Conservation (phyloP, 2,113 vertebrate species). For the Collichthys lucidus region DNA sequence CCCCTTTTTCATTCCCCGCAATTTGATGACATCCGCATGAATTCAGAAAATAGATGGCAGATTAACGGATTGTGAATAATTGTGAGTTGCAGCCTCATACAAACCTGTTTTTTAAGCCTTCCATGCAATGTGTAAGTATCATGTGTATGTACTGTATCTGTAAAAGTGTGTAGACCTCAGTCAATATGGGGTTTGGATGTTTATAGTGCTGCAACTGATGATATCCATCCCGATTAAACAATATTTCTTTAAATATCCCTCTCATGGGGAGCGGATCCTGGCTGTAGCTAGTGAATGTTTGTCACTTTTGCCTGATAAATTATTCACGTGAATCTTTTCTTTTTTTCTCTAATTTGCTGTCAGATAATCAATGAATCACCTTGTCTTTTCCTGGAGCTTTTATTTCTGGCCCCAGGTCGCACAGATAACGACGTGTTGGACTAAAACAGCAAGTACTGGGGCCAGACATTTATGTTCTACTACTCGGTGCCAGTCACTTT, state of each 20-base stretch:
- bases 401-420: neutral
- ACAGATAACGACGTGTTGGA: neutral
- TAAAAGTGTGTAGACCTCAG: too few relatives aligned
- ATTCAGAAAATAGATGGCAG: too few relatives aligned
- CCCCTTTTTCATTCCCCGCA: too few relatives aligned
- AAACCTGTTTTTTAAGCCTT: neutral
- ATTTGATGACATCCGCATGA: too few relatives aligned
- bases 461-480: neutral
- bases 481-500: slow-evolving; percentile 13
- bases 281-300: neutral
- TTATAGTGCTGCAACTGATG: neutral
- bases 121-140: neutral
- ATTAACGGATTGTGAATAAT: neutral
- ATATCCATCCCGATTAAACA: neutral
- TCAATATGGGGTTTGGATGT: neutral
- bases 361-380: neutral
- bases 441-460: neutral
- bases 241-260: neutral
- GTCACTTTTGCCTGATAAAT: neutral
- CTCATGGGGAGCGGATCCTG: too few relatives aligned
- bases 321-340: too few relatives aligned
- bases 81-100: neutral
- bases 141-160: neutral
- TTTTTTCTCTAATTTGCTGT: neutral
- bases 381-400: neutral